A percentile compares a stretch with the other conserved stretches of the same genome.
Conservation (phyloP, 2,888 invertebrate species). For the Zhuqinia jingwanae region DNA sequence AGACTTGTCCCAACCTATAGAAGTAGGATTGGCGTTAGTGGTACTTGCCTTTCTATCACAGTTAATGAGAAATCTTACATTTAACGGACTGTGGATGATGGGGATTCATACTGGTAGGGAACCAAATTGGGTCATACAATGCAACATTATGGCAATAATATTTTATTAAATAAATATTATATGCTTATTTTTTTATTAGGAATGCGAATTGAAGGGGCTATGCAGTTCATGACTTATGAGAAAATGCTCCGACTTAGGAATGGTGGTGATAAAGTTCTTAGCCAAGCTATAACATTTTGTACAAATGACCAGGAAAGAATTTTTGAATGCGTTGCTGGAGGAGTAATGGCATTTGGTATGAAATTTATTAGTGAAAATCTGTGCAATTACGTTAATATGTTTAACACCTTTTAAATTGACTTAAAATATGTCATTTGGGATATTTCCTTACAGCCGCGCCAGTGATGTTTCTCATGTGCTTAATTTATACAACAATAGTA, state of each 20-base stretch:
- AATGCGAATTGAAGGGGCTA: conserved; percentile 79
- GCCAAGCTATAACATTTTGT: conserved; percentile 81
- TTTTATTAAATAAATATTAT: too few species aligned
- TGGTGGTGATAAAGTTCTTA: conserved; percentile 81
- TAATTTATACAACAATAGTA: conserved; percentile 81
- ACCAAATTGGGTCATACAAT: neutral
- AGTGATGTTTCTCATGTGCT: conserved; percentile 81
- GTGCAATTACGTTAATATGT: too few species aligned
- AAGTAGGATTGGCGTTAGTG: conserved; percentile 79
- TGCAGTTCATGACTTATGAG: conserved; percentile 81
- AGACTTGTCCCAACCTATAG: conserved; percentile 79
- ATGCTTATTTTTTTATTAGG: conserved; percentile 74
- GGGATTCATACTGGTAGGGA: conserved; percentile 79
- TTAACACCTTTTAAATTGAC: too few species aligned
- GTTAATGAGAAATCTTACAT: conserved; percentile 80
- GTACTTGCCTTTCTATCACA: conserved; percentile 80
- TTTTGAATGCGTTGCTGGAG: conserved; percentile 81
- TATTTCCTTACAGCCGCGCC: conserved; percentile 80
- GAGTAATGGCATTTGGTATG: conserved; percentile 80
- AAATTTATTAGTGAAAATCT: too few species aligned
- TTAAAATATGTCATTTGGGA: too few species aligned
- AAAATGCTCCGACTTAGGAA: conserved; percentile 81
- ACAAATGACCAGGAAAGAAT: conserved; percentile 81
- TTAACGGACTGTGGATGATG: conserved; percentile 80
- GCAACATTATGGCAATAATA: neutral